Evolutionary conservation across 2,113 vertebrate genomes (phyloP).

Genomic region (Pluvianellus socialis): DNA sequence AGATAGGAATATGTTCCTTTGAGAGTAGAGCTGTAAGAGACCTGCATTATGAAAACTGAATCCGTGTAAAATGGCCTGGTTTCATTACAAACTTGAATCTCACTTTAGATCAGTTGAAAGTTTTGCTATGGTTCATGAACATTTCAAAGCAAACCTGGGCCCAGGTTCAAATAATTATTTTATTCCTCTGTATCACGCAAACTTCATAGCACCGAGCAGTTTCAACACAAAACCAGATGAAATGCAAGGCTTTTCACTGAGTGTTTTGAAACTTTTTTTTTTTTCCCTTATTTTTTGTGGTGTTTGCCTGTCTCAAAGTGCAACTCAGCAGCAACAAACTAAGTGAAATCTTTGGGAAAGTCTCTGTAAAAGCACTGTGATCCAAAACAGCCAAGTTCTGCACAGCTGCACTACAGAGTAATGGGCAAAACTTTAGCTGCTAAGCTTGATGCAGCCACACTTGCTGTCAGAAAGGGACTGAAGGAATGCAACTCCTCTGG

Average conservation of each 20-base stretch:
- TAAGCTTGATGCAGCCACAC: conserved; percentile 32
- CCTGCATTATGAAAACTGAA: conserved; percentile 60
- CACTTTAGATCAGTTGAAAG: conserved; percentile 26
- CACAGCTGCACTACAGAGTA: conserved; percentile 32
- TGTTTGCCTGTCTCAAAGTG: background rate
- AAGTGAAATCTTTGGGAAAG: background rate
- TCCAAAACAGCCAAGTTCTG: conserved; percentile 38
- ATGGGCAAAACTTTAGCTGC: conserved; percentile 37
- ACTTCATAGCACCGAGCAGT: background rate
- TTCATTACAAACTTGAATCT: conserved; percentile 57
- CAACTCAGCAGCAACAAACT: conserved; percentile 1
- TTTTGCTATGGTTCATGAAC: background rate
- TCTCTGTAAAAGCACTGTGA: conserved; percentile 10
- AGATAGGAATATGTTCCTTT: conserved; percentile 62
- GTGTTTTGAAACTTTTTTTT: background rate
- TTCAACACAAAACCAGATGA: background rate
- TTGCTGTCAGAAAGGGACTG: conserved; percentile 2
- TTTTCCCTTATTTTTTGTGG: background rate
- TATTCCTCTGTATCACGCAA: background rate
- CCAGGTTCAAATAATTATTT: conserved; percentile 7
- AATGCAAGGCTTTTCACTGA: background rate
- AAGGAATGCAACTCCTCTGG: conserved; percentile 70
- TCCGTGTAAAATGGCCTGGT: conserved; percentile 36
- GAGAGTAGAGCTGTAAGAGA: conserved; percentile 58
- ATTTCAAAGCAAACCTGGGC: conserved; percentile 15